Evolutionary conservation across 1,140 invertebrate species (phyloP), one percentile per base, ranked within the genome.

Genomic region (Aplysia californica): DNA sequence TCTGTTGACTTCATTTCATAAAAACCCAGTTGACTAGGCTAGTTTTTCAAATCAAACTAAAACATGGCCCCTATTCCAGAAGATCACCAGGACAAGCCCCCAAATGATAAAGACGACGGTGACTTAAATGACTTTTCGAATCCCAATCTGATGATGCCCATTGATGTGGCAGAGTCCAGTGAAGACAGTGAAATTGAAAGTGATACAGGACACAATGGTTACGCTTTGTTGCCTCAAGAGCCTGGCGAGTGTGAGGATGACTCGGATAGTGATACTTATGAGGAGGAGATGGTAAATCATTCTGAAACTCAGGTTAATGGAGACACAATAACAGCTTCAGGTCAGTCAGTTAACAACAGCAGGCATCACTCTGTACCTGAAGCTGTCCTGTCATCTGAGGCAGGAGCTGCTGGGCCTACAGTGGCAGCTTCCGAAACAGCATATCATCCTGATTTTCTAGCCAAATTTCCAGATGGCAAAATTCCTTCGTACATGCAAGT

Each of bases 401-500:
- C 10, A 21, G 68, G 50, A 39, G 68, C 68, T 35, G 23, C 36
- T 6, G 68, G 44, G 3, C 50, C 68, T 21, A 70, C 41, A 33
- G 68, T 56, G 3, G 5, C 29, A 35, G 50, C 20, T 35, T 31
- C 50, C 33, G 29, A 56, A 15, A 23, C 35, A 1, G 20, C 44
- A 3, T 56, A 35, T 70, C 68, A 50, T 56, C 26, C 68, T 56
- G 68, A 26, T 35, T 70, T 70, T 35, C 68, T 70, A 20, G 68
- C 50, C 68, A 70, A 31, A 70, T 70, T 70, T 35, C 68, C 68
- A 55, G 50, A 58, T 70, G 68, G 68, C 3, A 70, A 70, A 70
- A 35, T 70, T 33, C 68, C 68, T n/a, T 70, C 68, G n/a, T 70
- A 70, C n/a, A 29, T 70, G 50, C 68, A 70, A 55, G 68, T 70